These are phyloP conservation scores for Saxicola maurus DNA, from an alignment of 2,797 vertebrate genomes.

Conservation along the genomic window DNA sequence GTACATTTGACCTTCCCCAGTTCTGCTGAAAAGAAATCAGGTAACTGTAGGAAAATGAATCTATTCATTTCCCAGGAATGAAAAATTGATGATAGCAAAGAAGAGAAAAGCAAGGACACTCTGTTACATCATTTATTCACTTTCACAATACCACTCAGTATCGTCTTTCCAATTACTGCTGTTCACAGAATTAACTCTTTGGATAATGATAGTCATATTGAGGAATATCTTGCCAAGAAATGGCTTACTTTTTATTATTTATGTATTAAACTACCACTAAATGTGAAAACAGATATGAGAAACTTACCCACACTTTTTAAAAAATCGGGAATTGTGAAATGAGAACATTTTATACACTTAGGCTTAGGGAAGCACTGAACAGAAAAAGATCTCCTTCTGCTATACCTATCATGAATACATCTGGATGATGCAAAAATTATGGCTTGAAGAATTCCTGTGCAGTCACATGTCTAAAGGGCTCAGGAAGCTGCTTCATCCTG, in stretches of 20 bases:
- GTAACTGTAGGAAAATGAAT: slow-evolving; percentile 32
- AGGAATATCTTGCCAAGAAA: not conserved
- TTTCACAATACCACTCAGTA: slow-evolving; percentile 1
- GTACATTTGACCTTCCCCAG: slow-evolving; percentile 23
- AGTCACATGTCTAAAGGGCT: not conserved
- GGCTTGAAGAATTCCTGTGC: not conserved
- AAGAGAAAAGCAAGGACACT: slow-evolving; percentile 33
- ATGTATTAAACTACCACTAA: not conserved
- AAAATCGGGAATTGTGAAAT: not conserved
- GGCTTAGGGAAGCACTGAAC: not conserved
- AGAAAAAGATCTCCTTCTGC: not conserved
- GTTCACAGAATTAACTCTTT: slow-evolving; percentile 11
- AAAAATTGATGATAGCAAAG: slow-evolving; percentile 40
- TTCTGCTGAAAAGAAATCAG: slow-evolving; percentile 28
- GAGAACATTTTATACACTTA: not conserved
- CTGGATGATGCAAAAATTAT: not conserved
- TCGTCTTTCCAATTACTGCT: not conserved
- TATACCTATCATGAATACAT: not conserved
- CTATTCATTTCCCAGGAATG: slow-evolving; percentile 1
- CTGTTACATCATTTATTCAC: slow-evolving; percentile 7
- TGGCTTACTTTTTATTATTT: not conserved
- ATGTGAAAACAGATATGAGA: not conserved
- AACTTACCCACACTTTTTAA: not conserved
- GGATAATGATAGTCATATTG: not conserved
- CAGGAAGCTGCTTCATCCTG: not conserved